Percentiles rank a stretch among this genome's conserved stretches.
These are phyloP conservation scores for Bathynomus jamesi DNA, from an alignment of 1,140 invertebrate genomes.

Conservation along the genomic window DNA sequence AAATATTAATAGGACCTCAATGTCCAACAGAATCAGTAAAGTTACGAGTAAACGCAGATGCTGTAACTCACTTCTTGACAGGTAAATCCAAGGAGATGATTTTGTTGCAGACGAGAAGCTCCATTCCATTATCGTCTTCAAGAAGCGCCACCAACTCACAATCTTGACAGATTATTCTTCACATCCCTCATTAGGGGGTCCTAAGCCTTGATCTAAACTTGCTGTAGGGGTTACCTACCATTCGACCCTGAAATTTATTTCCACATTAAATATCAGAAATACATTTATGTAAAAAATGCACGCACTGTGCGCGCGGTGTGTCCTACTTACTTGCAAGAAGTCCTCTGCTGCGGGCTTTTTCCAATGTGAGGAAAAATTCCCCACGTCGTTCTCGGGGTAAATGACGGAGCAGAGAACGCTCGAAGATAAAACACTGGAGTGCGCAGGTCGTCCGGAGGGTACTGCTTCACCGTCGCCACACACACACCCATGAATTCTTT, in stretches of 20 bases:
- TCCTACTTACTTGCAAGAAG: conserved; percentile 83
- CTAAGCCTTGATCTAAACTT: conserved; percentile 85
- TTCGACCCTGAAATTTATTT: conserved; percentile 79
- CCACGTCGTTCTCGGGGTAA: conserved; percentile 90
- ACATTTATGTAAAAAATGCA: conserved; percentile 88
- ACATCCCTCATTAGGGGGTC: conserved; percentile 95
- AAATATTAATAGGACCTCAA: too few species aligned
- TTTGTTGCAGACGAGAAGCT: conserved; percentile 95
- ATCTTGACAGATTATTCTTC: conserved; percentile 96
- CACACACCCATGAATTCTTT: conserved; percentile 96
- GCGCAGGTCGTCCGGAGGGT: conserved; percentile 80
- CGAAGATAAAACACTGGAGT: conserved; percentile 93
- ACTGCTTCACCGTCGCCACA: conserved; percentile 90
- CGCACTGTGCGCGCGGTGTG: conserved; percentile 95
- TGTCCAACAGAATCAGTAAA: neutral
- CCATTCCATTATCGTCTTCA: conserved; percentile 98
- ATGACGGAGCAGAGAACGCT: conserved; percentile 95
- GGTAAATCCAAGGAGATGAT: conserved; percentile 94
- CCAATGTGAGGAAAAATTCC: conserved; percentile 93
- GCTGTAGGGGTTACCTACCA: conserved; percentile 96
- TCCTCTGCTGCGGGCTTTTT: conserved; percentile 97
- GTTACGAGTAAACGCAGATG: neutral
- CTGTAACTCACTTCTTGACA: conserved; percentile 69
- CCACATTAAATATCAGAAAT: conserved; percentile 49
- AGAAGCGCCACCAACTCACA: conserved; percentile 92